phyloP scores from a whole-genome alignment of 2,888 invertebrate species.

The Tinea semifulvella region DNA sequence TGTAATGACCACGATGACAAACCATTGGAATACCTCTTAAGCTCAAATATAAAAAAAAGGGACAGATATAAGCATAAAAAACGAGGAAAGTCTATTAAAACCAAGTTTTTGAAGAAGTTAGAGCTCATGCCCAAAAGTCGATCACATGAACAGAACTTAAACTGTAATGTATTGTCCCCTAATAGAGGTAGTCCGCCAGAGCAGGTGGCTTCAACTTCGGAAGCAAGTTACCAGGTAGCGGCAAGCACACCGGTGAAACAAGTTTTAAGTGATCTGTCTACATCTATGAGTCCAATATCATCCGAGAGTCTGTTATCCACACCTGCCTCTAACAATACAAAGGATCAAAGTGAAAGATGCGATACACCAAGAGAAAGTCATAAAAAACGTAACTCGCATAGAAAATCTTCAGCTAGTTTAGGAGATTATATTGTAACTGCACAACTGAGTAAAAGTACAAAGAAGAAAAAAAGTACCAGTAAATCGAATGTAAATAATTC shows the following conservation, averaged over 20 bases:
- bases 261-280: too few relatives aligned
- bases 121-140: not conserved
- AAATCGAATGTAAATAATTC: constrained; percentile 35
- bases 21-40: constrained; percentile 32
- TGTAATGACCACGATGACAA: constrained; percentile 34
- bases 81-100: constrained; percentile 46
- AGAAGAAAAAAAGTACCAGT: constrained; percentile 34
- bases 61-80: too few relatives aligned
- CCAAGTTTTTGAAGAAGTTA: constrained; percentile 45
- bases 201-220: too few relatives aligned
- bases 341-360: constrained; percentile 32
- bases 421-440: constrained; percentile 45
- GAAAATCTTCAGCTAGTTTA: constrained; percentile 37
- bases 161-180: constrained; percentile 30
- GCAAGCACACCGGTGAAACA: constrained; percentile 54
- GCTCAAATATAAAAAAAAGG: constrained; percentile 40
- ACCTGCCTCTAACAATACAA: constrained; percentile 6
- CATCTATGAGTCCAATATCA: constrained; percentile 44
- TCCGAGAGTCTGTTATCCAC: constrained; percentile 21
- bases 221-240: constrained; percentile 36
- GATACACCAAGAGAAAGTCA: constrained; percentile 44
- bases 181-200: too few relatives aligned
- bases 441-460: constrained; percentile 31
- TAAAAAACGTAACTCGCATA: constrained; percentile 27
- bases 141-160: constrained; percentile 27